phyloP scores from a whole-genome alignment of 2,888 invertebrate species.

The Lasioglossum lativentre region DNA sequence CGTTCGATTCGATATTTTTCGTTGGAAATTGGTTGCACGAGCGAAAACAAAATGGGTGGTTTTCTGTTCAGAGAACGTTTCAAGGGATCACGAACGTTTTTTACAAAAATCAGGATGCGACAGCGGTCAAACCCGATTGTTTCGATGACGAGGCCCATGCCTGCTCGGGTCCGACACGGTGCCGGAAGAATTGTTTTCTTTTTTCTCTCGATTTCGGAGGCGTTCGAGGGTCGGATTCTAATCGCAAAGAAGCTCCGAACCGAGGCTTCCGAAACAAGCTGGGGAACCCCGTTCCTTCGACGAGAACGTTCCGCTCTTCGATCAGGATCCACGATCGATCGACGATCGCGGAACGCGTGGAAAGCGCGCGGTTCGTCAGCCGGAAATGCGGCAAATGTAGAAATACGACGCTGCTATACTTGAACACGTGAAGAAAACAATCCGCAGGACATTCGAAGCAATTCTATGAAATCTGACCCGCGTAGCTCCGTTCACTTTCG shows the following conservation, averaged over 20 bases:
- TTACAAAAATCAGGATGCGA: too few species aligned
- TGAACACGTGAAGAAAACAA: not conserved
- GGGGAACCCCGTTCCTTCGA: not conserved
- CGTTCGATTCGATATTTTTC: not conserved
- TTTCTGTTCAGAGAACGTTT: too few species aligned
- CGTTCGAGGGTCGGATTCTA: not conserved
- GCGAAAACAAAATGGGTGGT: not conserved
- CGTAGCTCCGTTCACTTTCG: conserved; percentile 72
- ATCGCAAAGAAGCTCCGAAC: not conserved
- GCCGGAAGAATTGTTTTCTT: not conserved
- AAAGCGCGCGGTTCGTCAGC: not conserved
- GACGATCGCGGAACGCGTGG: not conserved
- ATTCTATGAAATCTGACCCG: conserved; percentile 49
- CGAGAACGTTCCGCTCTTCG: not conserved
- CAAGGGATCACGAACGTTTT: too few species aligned
- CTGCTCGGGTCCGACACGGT: not conserved
- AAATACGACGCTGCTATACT: not conserved
- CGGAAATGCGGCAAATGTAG: not conserved
- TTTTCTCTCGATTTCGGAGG: not conserved
- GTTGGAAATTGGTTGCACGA: not conserved
- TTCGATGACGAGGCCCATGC: not conserved
- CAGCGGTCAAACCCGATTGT: too few species aligned
- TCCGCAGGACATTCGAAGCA: not conserved
- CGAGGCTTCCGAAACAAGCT: not conserved
- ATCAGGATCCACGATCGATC: not conserved